These are phyloP conservation scores for Drosophila miranda DNA, from an alignment of 1,140 invertebrate genomes.

Conservation along the genomic window DNA sequence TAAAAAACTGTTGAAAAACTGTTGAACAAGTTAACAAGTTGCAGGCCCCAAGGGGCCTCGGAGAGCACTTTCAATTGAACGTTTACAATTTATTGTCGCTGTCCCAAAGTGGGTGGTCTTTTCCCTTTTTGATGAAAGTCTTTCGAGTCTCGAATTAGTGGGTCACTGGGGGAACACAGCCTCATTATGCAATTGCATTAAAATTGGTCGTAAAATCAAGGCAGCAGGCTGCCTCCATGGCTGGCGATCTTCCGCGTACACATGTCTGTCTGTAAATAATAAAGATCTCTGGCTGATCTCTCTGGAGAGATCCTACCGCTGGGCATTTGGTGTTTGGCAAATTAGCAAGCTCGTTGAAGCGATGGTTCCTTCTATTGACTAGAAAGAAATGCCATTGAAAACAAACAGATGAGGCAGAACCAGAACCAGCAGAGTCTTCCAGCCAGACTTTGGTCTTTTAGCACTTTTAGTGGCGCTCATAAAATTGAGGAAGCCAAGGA, in stretches of 20 bases:
- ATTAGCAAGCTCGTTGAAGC: conserved; percentile 67
- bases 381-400: conserved; percentile 67
- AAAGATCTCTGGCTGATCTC: conserved; percentile 21
- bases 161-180: conserved; percentile 50
- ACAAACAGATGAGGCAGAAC: conserved; percentile 56
- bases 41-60: conserved; percentile 23
- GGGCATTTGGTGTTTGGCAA: conserved; percentile 53
- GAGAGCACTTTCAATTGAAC: conserved; percentile 67
- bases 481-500: conserved; percentile 59
- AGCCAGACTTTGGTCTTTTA: conserved; percentile 10
- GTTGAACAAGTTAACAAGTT: conserved; percentile 67
- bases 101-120: conserved; percentile 61
- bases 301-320: background rate
- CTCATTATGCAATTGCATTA: conserved; percentile 63
- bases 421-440: background rate
- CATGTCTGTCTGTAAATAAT: conserved; percentile 44
- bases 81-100: conserved; percentile 63
- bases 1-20: conserved; percentile 30
- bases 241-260: conserved; percentile 26
- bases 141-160: conserved; percentile 28
- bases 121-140: conserved; percentile 48
- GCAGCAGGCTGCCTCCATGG: background rate
- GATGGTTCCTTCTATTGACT: conserved; percentile 45
- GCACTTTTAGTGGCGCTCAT: conserved; percentile 60
- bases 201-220: conserved; percentile 30